Evolutionary conservation across 2,797 vertebrate species (phyloP).

Genomic region (Parauchenoglanis punctatus): DNA sequence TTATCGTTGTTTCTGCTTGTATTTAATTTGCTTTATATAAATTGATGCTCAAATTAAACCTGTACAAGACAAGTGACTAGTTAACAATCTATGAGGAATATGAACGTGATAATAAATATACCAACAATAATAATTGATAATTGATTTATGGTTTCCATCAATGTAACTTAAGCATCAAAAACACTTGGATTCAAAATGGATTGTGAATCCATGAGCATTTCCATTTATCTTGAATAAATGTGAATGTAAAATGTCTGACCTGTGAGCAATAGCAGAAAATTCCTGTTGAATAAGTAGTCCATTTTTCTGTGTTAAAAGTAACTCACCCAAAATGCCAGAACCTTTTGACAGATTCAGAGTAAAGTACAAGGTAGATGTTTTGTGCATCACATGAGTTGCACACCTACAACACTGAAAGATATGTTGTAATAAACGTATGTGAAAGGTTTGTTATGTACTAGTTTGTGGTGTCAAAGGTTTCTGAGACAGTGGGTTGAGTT

Average conservation of each 20-base stretch:
- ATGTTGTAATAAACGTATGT: background rate
- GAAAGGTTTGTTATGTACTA: slow-evolving; percentile 8
- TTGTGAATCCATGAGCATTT: background rate
- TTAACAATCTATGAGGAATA: background rate
- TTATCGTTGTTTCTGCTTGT: background rate
- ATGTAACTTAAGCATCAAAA: background rate
- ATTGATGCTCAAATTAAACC: background rate
- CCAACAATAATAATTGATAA: background rate
- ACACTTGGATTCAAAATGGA: too few species aligned
- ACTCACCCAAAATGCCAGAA: background rate
- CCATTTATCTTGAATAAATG: background rate
- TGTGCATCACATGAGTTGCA: background rate
- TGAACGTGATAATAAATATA: background rate
- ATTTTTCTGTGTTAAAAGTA: slow-evolving; percentile 15
- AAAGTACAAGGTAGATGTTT: background rate
- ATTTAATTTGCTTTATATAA: too few species aligned
- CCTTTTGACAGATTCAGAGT: background rate
- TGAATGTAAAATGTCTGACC: slow-evolving; percentile 35
- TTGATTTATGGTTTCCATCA: background rate
- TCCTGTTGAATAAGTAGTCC: slow-evolving; percentile 7
- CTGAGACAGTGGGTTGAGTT: background rate
- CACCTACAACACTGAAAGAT: background rate
- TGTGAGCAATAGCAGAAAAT: slow-evolving; percentile 37
- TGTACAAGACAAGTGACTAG: background rate
- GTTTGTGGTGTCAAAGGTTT: slow-evolving; percentile 2